Conservation (phyloP, 30 jellyfish, hydroid and myxozoan genomes). For the Hydra vulgaris region DNA sequence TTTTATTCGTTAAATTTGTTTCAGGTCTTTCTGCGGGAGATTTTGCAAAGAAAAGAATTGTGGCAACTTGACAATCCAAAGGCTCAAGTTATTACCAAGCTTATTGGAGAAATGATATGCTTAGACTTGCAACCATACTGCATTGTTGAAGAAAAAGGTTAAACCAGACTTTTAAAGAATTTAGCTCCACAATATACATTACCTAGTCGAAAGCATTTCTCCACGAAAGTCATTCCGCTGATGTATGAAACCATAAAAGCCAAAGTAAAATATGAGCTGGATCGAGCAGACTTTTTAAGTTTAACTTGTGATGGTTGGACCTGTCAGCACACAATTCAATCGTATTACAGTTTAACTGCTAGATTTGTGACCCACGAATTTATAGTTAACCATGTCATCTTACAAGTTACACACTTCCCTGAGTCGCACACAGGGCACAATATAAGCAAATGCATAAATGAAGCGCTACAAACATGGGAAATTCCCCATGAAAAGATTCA, state of each 20-base stretch:
- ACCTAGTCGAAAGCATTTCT: neutral
- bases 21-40: neutral
- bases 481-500: neutral
- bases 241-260: neutral
- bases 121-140: neutral
- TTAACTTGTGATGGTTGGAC: neutral
- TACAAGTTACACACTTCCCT: neutral
- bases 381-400: neutral
- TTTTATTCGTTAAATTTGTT: neutral
- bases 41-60: neutral
- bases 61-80: neutral
- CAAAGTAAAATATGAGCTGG: neutral
- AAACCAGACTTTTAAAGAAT: neutral
- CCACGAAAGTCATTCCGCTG: neutral
- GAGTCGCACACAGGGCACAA: neutral
- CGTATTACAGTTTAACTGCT: neutral
- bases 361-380: neutral
- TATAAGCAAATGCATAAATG: neutral
- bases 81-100: neutral
- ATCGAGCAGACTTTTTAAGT: neutral
- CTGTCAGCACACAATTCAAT: neutral
- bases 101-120: neutral
- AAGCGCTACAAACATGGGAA: neutral
- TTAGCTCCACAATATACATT: neutral
- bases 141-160: neutral